Evolutionary conservation across 30 jellyfish, hydroid and myxozoan genomes (phyloP).

Genomic region (Cassiopea xamachana): DNA sequence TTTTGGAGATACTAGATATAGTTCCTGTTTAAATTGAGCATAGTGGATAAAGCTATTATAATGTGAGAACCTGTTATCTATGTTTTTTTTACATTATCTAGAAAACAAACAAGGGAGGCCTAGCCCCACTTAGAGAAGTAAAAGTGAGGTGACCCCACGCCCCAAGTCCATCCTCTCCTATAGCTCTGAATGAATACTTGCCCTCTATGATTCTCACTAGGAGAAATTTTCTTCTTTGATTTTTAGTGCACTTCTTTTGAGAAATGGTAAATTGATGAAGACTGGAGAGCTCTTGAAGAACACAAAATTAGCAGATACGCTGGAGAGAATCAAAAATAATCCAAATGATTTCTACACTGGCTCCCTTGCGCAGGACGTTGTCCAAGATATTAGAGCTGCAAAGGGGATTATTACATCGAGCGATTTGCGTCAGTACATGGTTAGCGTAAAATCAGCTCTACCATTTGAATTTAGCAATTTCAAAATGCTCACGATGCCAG

Average conservation of each 20-base stretch:
- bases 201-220: no score
- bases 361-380: constrained; percentile 67
- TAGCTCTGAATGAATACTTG: no score
- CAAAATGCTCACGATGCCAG: constrained; percentile 83
- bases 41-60: no score
- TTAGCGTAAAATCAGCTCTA: constrained; percentile 37
- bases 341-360: constrained; percentile 77
- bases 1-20: no score
- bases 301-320: constrained; percentile 73
- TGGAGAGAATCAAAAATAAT: constrained; percentile 52
- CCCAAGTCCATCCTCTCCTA: no score
- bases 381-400: constrained; percentile 40
- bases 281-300: constrained; percentile 75
- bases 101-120: no score
- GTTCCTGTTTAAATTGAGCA: no score
- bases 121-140: no score
- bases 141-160: no score
- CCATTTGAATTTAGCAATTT: constrained; percentile 29
- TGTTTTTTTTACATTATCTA: no score
- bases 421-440: constrained; percentile 67
- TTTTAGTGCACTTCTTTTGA: constrained; percentile 63
- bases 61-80: no score
- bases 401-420: constrained; percentile 56
- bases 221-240: background rate
- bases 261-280: constrained; percentile 57